Conservation (phyloP, 2,113 vertebrate species). For the Zosterops pallidus region DNA sequence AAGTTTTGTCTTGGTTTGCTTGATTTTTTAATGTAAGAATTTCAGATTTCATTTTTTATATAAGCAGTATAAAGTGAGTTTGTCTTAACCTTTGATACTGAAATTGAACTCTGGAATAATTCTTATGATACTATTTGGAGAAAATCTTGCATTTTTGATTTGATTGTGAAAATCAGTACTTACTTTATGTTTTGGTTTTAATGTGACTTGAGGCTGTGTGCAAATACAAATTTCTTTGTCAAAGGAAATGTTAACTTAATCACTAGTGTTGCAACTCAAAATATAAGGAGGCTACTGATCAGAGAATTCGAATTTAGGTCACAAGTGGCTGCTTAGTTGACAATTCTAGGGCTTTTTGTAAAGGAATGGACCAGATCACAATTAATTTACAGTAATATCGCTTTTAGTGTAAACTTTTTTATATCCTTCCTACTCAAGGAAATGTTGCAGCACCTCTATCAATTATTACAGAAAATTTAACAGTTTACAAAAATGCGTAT, state of each 20-base stretch:
- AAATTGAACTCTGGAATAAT: conserved; percentile 2
- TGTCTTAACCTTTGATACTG: conserved; percentile 15
- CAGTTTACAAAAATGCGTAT: background rate
- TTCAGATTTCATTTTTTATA: conserved; percentile 20
- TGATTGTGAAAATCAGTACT: background rate
- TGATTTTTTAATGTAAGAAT: background rate
- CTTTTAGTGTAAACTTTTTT: conserved; percentile 37
- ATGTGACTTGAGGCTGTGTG: background rate
- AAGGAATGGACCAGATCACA: conserved; percentile 29
- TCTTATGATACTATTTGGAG: background rate
- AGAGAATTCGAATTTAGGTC: background rate
- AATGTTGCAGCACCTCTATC: background rate
- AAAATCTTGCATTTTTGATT: background rate
- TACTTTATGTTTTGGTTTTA: background rate
- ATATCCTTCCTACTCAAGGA: conserved; percentile 33
- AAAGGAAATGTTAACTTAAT: background rate
- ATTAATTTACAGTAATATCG: conserved; percentile 30
- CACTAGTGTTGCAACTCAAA: background rate
- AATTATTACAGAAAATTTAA: background rate
- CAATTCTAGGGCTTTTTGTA: conserved; percentile 49
- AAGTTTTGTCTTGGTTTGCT: conserved; percentile 21
- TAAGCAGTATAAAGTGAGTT: background rate
- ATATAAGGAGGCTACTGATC: background rate
- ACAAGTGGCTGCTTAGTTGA: conserved; percentile 39
- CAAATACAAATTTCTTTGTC: conserved; percentile 15